Evolutionary conservation across 2,888 invertebrate species (phyloP).

Genomic region (Hirtodrosophila alboralis): DNA sequence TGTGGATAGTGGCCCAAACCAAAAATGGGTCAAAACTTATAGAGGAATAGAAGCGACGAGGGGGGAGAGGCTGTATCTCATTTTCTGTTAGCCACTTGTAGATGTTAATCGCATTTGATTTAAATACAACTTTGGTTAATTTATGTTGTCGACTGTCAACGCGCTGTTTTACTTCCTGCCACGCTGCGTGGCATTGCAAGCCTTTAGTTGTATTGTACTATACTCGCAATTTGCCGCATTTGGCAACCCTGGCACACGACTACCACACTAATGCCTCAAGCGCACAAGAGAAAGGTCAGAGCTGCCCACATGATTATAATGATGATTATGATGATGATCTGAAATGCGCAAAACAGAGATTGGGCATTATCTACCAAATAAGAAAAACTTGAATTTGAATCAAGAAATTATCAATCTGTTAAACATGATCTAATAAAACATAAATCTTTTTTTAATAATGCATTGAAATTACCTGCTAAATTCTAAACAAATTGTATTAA

Average conservation of each 20-base stretch:
- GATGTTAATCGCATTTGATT: constrained; percentile 76
- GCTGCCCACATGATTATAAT: too few relatives aligned
- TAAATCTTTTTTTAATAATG: too few relatives aligned
- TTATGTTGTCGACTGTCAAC: constrained; percentile 76
- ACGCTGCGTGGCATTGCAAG: constrained; percentile 41
- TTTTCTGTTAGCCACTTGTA: constrained; percentile 44
- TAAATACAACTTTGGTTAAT: constrained; percentile 78
- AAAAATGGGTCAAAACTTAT: constrained; percentile 66
- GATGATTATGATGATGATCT: too few relatives aligned
- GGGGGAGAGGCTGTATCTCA: not conserved
- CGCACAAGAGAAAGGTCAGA: constrained; percentile 40
- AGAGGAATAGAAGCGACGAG: not conserved
- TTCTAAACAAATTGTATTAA: too few relatives aligned
- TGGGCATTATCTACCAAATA: too few relatives aligned
- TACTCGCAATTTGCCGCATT: constrained; percentile 43
- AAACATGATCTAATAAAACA: too few relatives aligned
- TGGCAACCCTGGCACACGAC: constrained; percentile 55
- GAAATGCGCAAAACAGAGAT: constrained; percentile 23
- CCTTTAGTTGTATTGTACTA: constrained; percentile 23
- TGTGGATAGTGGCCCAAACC: constrained; percentile 34
- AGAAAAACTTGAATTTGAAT: too few relatives aligned
- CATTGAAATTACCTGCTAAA: too few relatives aligned
- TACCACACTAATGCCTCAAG: constrained; percentile 1
- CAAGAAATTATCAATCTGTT: too few relatives aligned
- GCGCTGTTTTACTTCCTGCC: constrained; percentile 68